Percentiles rank a stretch among this genome's conserved stretches.
These are phyloP conservation scores for Chelon labrosus DNA, from an alignment of 2,797 vertebrate genomes.

Conservation along the genomic window DNA sequence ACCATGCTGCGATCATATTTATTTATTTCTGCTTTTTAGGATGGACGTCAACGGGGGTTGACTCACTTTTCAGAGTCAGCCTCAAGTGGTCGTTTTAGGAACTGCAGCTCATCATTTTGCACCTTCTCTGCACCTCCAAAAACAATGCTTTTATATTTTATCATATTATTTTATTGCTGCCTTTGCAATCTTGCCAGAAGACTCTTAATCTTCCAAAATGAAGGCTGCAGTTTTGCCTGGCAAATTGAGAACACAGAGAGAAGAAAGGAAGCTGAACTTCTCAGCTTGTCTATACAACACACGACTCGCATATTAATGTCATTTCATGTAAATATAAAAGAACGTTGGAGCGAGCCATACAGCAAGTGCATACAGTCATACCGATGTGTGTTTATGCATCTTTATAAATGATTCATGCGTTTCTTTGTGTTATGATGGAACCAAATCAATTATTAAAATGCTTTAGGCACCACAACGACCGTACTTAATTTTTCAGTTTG, in stretches of 20 bases:
- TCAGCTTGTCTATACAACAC: neutral
- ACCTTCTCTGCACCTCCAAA: too few relatives aligned
- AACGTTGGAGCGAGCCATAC: constrained; percentile 1
- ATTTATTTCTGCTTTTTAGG: too few relatives aligned
- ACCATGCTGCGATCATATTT: too few relatives aligned
- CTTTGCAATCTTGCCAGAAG: neutral
- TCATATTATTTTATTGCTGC: too few relatives aligned
- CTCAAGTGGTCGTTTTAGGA: too few relatives aligned
- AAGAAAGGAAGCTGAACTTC: too few relatives aligned
- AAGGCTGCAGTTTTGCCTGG: constrained; percentile 1
- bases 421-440: constrained; percentile 44
- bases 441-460: constrained; percentile 63
- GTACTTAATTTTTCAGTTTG: constrained; percentile 51
- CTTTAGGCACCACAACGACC: constrained; percentile 35
- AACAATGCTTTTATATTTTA: too few relatives aligned
- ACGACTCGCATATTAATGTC: constrained; percentile 7
- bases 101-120: too few relatives aligned
- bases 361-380: neutral
- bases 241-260: neutral
- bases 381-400: constrained; percentile 7
- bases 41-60: too few relatives aligned
- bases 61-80: too few relatives aligned
- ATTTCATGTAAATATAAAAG: constrained; percentile 7
- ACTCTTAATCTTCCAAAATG: neutral
- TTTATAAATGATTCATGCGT: constrained; percentile 51